A percentile compares a stretch with the other conserved stretches of the same genome.
Evolutionary conservation across 2,113 vertebrate species (phyloP).

Genomic region (Etheostoma cragini): DNA sequence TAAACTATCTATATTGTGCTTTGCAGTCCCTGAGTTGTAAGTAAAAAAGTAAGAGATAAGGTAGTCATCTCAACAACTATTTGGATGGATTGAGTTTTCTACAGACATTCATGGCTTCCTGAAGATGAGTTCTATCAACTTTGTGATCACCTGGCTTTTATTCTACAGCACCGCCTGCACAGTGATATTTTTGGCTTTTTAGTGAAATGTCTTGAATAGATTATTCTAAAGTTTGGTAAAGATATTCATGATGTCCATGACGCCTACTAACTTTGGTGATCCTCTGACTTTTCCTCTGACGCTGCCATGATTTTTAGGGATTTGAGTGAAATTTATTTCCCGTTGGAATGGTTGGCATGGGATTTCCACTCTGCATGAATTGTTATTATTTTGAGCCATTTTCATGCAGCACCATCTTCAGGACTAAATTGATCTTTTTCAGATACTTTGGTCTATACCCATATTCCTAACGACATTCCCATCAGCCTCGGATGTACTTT

Average conservation of each 20-base stretch:
- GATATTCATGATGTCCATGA: background rate
- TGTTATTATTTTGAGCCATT: background rate
- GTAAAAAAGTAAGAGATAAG: background rate
- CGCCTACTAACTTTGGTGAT: background rate
- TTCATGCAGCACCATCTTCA: background rate
- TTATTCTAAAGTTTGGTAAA: background rate
- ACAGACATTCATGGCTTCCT: background rate
- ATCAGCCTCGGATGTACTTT: too few relatives aligned
- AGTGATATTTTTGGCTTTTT: background rate
- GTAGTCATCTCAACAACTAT: background rate
- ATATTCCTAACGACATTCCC: too few relatives aligned
- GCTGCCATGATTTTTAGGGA: background rate
- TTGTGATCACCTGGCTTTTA: background rate
- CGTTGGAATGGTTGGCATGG: background rate
- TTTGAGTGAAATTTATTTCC: background rate
- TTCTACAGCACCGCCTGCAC: background rate
- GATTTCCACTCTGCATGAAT: background rate
- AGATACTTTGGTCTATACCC: background rate
- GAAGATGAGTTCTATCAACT: background rate
- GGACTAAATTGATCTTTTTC: background rate
- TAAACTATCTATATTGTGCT: background rate
- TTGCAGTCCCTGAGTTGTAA: background rate
- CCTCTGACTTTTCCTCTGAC: background rate
- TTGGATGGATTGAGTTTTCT: background rate
- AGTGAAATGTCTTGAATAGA: too few relatives aligned